These are phyloP conservation scores for Xiphias gladius DNA, from an alignment of 2,113 vertebrate genomes.

Conservation along the genomic window DNA sequence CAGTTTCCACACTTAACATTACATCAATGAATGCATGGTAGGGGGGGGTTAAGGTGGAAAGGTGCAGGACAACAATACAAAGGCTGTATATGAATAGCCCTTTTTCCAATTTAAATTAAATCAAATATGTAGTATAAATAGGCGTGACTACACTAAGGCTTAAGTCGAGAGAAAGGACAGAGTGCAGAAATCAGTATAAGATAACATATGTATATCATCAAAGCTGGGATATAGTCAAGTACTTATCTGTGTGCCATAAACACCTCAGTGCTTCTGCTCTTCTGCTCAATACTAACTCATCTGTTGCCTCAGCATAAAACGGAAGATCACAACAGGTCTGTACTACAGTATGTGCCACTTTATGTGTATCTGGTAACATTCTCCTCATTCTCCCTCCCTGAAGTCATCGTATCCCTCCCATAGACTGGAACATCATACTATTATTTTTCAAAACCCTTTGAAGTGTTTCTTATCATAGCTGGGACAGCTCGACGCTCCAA, in stretches of 20 bases:
- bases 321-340: not conserved
- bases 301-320: not conserved
- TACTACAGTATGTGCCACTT: not conserved
- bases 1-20: not conserved
- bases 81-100: not conserved
- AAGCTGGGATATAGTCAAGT: not conserved
- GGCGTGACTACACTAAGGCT: too few species aligned
- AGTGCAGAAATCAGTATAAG: not conserved
- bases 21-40: not conserved
- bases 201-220: not conserved
- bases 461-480: not conserved
- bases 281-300: constrained; percentile 8
- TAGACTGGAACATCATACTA: not conserved
- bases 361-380: not conserved
- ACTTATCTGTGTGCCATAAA: not conserved
- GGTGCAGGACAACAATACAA: not conserved
- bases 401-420: not conserved
- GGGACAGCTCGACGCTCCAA: not conserved
- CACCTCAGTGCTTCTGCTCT: not conserved
- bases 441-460: not conserved
- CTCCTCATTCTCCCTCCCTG: not conserved
- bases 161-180: not conserved
- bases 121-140: not conserved
- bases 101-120: not conserved
- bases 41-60: not conserved